phyloP scores from a whole-genome alignment of 2,113 vertebrate genomes.

The Orycteropus afer region DNA sequence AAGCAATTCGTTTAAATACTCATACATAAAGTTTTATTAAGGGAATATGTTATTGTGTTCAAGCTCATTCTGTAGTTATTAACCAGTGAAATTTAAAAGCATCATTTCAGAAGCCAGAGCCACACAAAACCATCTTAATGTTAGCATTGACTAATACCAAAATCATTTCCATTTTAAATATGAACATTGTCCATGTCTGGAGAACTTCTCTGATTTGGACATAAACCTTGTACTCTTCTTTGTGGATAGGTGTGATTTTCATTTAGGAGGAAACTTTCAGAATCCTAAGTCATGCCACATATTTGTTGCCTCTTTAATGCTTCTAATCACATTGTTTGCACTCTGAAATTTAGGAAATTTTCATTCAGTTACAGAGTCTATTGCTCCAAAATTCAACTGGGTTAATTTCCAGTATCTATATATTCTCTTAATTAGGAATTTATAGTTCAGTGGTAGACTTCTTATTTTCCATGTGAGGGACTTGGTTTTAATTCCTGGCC shows the following conservation, averaged over 20 bases:
- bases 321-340: not conserved
- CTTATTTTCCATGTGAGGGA: not conserved
- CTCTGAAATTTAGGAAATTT: constrained; percentile 8
- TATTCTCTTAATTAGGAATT: not conserved
- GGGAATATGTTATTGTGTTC: constrained; percentile 4
- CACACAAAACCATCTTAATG: not conserved
- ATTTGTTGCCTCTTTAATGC: not conserved
- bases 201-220: not conserved
- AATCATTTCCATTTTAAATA: not conserved
- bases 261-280: not conserved
- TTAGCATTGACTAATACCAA: not conserved
- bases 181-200: not conserved
- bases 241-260: not conserved
- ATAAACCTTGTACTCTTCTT: not conserved
- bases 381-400: not conserved
- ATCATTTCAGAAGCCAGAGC: constrained; percentile 47
- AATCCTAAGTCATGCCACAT: not conserved
- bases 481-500: not conserved
- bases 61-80: constrained; percentile 30
- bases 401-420: not conserved
- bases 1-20: constrained; percentile 66
- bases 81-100: constrained; percentile 55
- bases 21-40: constrained; percentile 73
- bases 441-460: not conserved
- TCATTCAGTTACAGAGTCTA: not conserved